phyloP scores from a whole-genome alignment of 2,113 vertebrate genomes.

The Hystrix cristata region DNA sequence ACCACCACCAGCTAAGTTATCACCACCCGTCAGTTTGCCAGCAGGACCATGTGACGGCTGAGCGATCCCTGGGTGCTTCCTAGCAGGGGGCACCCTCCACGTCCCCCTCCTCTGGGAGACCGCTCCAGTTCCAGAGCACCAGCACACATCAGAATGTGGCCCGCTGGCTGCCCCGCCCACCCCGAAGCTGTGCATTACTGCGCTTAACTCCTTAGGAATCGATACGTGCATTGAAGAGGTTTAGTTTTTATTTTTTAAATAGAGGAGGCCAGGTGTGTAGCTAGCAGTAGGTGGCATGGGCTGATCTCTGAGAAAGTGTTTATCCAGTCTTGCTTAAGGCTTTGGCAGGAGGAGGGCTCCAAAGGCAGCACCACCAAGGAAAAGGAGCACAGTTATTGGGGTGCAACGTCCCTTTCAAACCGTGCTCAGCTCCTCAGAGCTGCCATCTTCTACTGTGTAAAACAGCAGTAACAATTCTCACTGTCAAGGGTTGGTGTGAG shows the following conservation, averaged over 20 bases:
- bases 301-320: neutral
- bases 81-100: neutral
- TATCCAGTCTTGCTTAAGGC: neutral
- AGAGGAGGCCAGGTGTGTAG: neutral
- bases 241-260: conserved; percentile 14
- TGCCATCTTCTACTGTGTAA: neutral
- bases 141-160: neutral
- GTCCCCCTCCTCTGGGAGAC: neutral
- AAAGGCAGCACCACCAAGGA: neutral
- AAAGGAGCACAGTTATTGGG: neutral
- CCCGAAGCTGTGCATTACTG: fast-evolving
- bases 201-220: neutral
- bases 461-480: neutral
- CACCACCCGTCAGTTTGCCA: neutral
- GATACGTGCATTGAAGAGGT: neutral
- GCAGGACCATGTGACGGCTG: neutral
- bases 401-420: neutral
- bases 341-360: neutral
- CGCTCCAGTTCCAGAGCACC: neutral
- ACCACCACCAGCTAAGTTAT: neutral
- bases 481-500: neutral
- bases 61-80: neutral
- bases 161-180: neutral
- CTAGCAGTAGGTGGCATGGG: neutral
- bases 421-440: neutral